Percentiles rank a stretch among this genome's conserved stretches.
phyloP scores from a whole-genome alignment of 2,113 vertebrate species.

The Vimba vimba region DNA sequence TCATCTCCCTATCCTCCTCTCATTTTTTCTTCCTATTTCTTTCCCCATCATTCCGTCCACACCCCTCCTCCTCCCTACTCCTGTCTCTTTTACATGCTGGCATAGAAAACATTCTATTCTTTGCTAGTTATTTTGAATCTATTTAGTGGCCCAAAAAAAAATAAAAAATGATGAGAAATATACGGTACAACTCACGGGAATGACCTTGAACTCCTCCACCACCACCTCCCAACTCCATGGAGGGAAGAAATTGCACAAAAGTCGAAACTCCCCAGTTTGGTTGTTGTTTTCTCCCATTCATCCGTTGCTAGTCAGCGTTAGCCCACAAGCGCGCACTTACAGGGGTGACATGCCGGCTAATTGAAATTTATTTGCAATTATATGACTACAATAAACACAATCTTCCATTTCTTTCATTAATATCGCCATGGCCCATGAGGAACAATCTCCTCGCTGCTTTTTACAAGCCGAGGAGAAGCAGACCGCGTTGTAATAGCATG shows the following conservation, averaged over 20 bases:
- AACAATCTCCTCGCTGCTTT: conserved; percentile 88
- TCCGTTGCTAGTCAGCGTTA: background rate
- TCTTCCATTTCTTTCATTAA: conserved; percentile 90
- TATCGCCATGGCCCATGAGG: conserved; percentile 86
- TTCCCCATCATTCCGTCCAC: conserved; percentile 9
- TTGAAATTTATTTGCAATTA: conserved; percentile 98
- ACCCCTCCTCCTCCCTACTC: background rate
- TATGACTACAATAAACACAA: conserved; percentile 91
- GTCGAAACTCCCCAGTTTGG: conserved; percentile 3
- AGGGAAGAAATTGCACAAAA: conserved; percentile 23
- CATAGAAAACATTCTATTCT: conserved; percentile 32
- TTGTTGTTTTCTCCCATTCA: background rate
- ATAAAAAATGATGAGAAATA: background rate
- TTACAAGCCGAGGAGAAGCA: conserved; percentile 88
- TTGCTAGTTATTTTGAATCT: conserved; percentile 32
- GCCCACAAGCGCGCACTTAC: conserved; percentile 76
- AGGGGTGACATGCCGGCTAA: conserved; percentile 91
- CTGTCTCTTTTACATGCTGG: background rate
- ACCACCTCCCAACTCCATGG: background rate
- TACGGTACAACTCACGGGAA: conserved; percentile 4
- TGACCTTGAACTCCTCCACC: conserved; percentile 47
- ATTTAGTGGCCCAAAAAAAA: conserved; percentile 17
- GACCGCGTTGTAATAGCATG: conserved; percentile 89
- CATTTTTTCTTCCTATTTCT: conserved; percentile 2
- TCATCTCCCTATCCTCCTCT: conserved; percentile 9